These are phyloP conservation scores for Argyrosomus japonicus DNA, from an alignment of 2,113 vertebrate species.

Conservation along the genomic window DNA sequence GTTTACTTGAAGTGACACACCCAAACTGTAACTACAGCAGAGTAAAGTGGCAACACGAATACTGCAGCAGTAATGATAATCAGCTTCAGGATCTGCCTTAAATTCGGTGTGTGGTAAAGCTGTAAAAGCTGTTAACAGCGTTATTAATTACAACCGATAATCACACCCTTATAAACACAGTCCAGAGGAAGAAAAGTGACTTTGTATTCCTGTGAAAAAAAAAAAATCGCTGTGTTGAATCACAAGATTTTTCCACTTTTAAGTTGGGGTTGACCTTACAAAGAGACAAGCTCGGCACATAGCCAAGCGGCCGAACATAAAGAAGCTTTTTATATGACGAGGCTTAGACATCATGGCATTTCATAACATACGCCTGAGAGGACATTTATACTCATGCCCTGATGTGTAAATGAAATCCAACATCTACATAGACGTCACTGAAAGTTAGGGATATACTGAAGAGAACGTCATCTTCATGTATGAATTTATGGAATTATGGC, in stretches of 20 bases:
- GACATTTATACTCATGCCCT: not conserved
- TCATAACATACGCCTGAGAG: not conserved
- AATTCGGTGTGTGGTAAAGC: not conserved
- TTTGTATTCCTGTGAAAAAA: slow-evolving; percentile 17
- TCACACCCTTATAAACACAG: not conserved
- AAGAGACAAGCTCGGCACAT: slow-evolving; percentile 12
- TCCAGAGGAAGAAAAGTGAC: slow-evolving; percentile 15
- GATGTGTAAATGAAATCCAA: not conserved
- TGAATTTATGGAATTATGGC: too few species aligned
- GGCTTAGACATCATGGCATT: not conserved
- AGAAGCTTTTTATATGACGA: slow-evolving; percentile 38
- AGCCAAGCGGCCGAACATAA: slow-evolving; percentile 2
- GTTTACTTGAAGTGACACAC: slow-evolving; percentile 3
- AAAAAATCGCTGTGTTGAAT: slow-evolving; percentile 13
- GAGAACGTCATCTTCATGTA: not conserved
- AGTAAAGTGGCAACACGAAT: not conserved
- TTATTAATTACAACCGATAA: slow-evolving; percentile 24
- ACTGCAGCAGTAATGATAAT: not conserved
- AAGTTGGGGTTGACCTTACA: not conserved
- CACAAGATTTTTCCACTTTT: slow-evolving; percentile 34
- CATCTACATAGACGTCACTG: not conserved
- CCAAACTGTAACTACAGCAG: not conserved
- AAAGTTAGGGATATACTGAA: not conserved
- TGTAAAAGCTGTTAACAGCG: not conserved
- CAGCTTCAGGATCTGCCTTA: not conserved